Base-by-base conservation (phyloP, 2,113 vertebrate species). In the Ondatra zibethicus region DNA sequence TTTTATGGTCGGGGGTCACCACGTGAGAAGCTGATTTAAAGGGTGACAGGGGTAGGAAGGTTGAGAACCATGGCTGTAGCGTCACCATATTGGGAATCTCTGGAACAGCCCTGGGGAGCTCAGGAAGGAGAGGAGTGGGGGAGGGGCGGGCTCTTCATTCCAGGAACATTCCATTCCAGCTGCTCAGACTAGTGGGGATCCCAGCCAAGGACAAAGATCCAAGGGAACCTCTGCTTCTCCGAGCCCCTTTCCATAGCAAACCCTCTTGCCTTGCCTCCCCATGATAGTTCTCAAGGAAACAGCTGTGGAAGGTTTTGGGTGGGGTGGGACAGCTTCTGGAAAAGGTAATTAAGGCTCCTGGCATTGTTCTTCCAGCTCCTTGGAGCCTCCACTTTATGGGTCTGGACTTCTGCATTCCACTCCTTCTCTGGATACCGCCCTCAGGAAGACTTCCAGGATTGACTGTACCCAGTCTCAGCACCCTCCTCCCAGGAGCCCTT, bases 161-260 rank as follows among this genome's bases (percentile, higher is more conserved):
- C 88, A 77, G 84, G 98, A 96, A 98, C 98, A 98, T 98, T 98
- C 98, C 97, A 98, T 98, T 98, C 98, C 36, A 73, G 68, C 96
- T 96, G 92, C 91, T 96, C 96, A 97, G 97, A 89, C 97, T 75
- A 42, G n/a, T 92, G 80, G 94, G 96, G 95, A 95, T 97, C 82
- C 89, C 73, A 95, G 97, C 97, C 97, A 97, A 97, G 93, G 93
- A 97, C 89, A 95, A 77, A 97, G 77, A 82, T 94, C 68, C 90
- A 31, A 84, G 91, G 91, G 93, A 91, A 89, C 65, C 89, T 95
- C 91, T 72, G 93, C 93, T 93, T 63, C 27, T 61, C 73, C 31
- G 21, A 81, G 31, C 50, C 94, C 68, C 87, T 55, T 89, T 47
- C 75, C 16, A 17, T 31, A 89, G 52, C 42, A 16, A 7, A 10